Evolutionary conservation across 1,140 invertebrate genomes (phyloP).

Genomic region (Papilio aristodemus): DNA sequence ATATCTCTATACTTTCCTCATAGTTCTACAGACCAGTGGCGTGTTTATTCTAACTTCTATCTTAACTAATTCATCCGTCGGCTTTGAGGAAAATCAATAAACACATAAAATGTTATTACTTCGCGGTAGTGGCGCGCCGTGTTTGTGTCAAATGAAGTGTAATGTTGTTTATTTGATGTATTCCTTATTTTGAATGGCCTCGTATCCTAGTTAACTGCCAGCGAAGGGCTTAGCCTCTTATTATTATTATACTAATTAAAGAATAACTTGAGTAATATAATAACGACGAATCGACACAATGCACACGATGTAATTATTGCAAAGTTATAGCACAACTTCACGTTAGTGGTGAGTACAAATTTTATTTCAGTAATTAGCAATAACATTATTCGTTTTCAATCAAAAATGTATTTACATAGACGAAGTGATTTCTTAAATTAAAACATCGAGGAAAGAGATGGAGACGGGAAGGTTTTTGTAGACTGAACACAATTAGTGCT

Average conservation of each 20-base stretch:
- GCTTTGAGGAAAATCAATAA: slow-evolving; percentile 22
- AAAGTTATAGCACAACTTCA: too few species aligned
- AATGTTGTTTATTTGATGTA: slow-evolving; percentile 16
- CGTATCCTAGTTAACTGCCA: neutral
- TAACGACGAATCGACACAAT: too few species aligned
- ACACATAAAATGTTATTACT: slow-evolving; percentile 17
- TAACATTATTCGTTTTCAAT: too few species aligned
- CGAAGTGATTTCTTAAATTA: too few species aligned
- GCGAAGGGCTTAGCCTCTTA: neutral
- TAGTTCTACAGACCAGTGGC: neutral
- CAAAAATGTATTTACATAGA: too few species aligned
- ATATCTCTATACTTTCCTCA: neutral
- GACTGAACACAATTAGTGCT: too few species aligned
- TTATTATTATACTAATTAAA: neutral
- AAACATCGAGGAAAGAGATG: too few species aligned
- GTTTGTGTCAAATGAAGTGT: slow-evolving; percentile 16
- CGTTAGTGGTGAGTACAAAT: too few species aligned
- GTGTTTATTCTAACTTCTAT: slow-evolving; percentile 12
- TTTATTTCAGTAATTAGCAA: too few species aligned
- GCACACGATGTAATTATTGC: too few species aligned
- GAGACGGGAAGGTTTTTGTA: too few species aligned
- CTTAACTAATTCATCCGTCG: slow-evolving; percentile 1
- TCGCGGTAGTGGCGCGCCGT: neutral
- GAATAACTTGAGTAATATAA: too few species aligned
- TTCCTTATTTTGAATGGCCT: slow-evolving; percentile 8